Base-by-base conservation (phyloP, 2,888 invertebrate genomes). In the Lymantria dispar region DNA sequence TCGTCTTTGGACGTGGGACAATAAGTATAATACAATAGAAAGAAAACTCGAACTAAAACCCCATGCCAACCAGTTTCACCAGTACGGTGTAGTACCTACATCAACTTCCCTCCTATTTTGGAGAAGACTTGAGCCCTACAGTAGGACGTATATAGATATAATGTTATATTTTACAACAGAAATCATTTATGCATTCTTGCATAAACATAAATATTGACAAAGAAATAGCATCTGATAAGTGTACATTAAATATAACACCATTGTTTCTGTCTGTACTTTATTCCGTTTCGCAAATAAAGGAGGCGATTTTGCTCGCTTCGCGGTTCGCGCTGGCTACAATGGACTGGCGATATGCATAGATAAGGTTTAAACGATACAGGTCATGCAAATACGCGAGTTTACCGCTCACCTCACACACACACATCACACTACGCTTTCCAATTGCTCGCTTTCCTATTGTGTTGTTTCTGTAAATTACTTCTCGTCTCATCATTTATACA, bases 301-400 rank as follows among this genome's bases (percentile, higher is more conserved):
- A 76, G 79, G 82, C 76, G 85, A 85, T 87, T 86, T 84, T 83
- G 82, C 78, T 85, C 83, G 85, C 83, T 87, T 80, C 84, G 83
- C 84, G 80, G 83, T 76, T 76, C 78, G 80, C 80, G 70, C 78
- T 78, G 75, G 75, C 65, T 80, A 88, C 89, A 89, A 89, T 87
- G 82, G 87, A 73, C 76, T 82, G 70, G 74, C 73, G 81, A 85
- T 87, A 83, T 84, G 84, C 86, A 88, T 82, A 87, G 86, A 87
- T 89, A 88, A 78, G 80, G 76, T 70, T 71, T 74, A 73, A 78
- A 68, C 77, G 78, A 72, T 78, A 78, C 83, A 80, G 76, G 60
- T 72, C 76, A 81, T 85, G 83, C 81, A 78, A 85, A 85, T 86
- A 72, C 54, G 56, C 52, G 62, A 58, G 65, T 62, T 76, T 72